These are phyloP conservation scores for Drosophila buzzatii DNA, from an alignment of 2,888 invertebrate species.

Conservation along the genomic window DNA sequence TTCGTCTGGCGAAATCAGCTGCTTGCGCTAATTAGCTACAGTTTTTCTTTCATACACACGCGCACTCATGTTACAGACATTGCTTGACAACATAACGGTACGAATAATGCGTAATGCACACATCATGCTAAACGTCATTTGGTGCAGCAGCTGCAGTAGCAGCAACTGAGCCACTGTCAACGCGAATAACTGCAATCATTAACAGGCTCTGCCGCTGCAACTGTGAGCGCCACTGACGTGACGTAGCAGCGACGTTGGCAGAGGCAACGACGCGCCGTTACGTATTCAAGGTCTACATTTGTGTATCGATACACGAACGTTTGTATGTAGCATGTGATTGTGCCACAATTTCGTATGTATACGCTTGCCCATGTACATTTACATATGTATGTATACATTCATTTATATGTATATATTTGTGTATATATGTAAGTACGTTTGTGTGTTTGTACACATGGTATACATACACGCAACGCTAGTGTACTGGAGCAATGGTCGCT, in stretches of 20 bases:
- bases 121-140: slow-evolving; percentile 19
- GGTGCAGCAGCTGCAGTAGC: slow-evolving; percentile 2
- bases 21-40: slow-evolving; percentile 29
- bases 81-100: neutral
- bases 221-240: slow-evolving; percentile 27
- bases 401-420: slow-evolving; percentile 5
- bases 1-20: slow-evolving; percentile 37
- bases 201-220: slow-evolving; percentile 33
- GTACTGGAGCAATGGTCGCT: slow-evolving; percentile 58
- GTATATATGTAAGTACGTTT: neutral
- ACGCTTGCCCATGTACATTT: slow-evolving; percentile 34
- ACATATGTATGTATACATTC: slow-evolving; percentile 16
- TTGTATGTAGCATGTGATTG: slow-evolving; percentile 22
- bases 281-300: slow-evolving; percentile 77
- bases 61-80: neutral
- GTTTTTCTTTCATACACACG: neutral
- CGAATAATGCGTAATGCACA: slow-evolving; percentile 11
- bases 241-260: slow-evolving; percentile 49
- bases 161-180: slow-evolving; percentile 14
- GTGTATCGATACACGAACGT: slow-evolving; percentile 68
- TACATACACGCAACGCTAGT: slow-evolving; percentile 50
- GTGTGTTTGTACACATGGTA: slow-evolving; percentile 32
- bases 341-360: slow-evolving; percentile 51
- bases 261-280: slow-evolving; percentile 48
- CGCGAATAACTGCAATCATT: slow-evolving; percentile 30